Percentiles rank a stretch among this genome's conserved stretches.
Conservation (phyloP, 1,140 invertebrate species). For the Rhizoglyphus robini region DNA sequence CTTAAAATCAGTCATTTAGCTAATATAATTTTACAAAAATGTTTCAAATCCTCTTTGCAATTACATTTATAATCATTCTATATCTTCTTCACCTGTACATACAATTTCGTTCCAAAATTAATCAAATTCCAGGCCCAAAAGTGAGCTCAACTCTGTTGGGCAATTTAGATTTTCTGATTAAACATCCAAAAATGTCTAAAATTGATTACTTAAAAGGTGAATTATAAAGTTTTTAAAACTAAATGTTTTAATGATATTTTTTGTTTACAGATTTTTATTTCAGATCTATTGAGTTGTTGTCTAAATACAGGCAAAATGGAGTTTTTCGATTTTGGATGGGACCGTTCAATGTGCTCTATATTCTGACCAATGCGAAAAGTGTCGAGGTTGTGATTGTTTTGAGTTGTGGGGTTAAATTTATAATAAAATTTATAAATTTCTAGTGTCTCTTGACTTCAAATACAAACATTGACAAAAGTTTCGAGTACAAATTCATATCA, state of each 20-base stretch:
- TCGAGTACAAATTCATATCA: conserved; percentile 52
- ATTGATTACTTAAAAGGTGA: neutral
- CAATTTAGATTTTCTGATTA: neutral
- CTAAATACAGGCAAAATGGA: neutral
- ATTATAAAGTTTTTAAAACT: neutral
- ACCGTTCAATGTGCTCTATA: neutral
- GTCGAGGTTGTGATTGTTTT: neutral
- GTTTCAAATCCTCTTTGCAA: too few species aligned
- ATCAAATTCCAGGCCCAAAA: neutral
- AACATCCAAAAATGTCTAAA: neutral
- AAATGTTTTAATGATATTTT: neutral
- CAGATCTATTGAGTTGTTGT: neutral
- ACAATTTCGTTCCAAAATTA: neutral
- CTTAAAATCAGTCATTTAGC: too few species aligned
- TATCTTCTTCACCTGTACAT: too few species aligned
- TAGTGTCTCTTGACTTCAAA: neutral
- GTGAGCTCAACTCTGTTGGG: neutral
- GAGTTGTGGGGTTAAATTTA: neutral
- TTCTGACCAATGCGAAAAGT: conserved; percentile 5
- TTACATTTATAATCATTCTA: too few species aligned
- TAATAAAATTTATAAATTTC: too few species aligned
- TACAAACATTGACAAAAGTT: conserved; percentile 29
- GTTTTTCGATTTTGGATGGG: conserved; percentile 3
- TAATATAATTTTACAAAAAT: too few species aligned
- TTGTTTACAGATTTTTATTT: neutral